A percentile compares a stretch with the other conserved stretches of the same genome.
Evolutionary conservation across 2,888 invertebrate species (phyloP).

Genomic region (Cremastinae sp.): DNA sequence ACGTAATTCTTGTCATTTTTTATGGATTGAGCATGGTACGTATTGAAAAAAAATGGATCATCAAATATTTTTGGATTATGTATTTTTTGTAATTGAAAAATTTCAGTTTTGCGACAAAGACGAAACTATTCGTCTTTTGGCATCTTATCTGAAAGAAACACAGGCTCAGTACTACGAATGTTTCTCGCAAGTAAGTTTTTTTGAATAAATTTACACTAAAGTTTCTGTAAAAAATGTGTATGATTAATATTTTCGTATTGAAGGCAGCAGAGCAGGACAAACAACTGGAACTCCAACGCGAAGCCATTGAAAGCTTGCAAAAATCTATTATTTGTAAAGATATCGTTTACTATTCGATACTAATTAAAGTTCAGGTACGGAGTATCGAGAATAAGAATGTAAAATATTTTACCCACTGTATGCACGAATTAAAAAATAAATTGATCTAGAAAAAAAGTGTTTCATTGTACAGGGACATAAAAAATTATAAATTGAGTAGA

Average conservation of each 20-base stretch:
- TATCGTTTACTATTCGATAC: slow-evolving; percentile 71
- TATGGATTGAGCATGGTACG: slow-evolving; percentile 57
- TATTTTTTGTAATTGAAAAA: slow-evolving; percentile 12
- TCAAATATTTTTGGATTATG: slow-evolving; percentile 24
- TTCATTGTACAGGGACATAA: slow-evolving; percentile 35
- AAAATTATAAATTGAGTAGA: background rate
- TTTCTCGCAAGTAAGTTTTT: slow-evolving; percentile 71
- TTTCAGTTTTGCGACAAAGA: slow-evolving; percentile 73
- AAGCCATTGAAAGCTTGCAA: slow-evolving; percentile 70
- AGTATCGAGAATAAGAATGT: slow-evolving; percentile 8
- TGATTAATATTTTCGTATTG: slow-evolving; percentile 45
- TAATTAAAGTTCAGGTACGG: slow-evolving; percentile 73
- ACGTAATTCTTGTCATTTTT: slow-evolving; percentile 53
- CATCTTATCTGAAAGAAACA: slow-evolving; percentile 70
- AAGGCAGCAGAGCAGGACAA: slow-evolving; percentile 75
- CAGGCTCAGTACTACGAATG: slow-evolving; percentile 76
- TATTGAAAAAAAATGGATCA: no score
- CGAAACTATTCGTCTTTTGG: slow-evolving; percentile 70
- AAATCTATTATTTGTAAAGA: slow-evolving; percentile 69
- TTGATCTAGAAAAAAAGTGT: background rate
- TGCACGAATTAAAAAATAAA: slow-evolving; percentile 25
- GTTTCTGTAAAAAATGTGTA: background rate
- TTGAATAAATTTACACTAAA: background rate
- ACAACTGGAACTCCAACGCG: slow-evolving; percentile 74
- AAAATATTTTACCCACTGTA: slow-evolving; percentile 24